Percentiles rank a stretch among this genome's conserved stretches.
Evolutionary conservation across 2,888 invertebrate genomes (phyloP).

Genomic region (Cheilosia soror): DNA sequence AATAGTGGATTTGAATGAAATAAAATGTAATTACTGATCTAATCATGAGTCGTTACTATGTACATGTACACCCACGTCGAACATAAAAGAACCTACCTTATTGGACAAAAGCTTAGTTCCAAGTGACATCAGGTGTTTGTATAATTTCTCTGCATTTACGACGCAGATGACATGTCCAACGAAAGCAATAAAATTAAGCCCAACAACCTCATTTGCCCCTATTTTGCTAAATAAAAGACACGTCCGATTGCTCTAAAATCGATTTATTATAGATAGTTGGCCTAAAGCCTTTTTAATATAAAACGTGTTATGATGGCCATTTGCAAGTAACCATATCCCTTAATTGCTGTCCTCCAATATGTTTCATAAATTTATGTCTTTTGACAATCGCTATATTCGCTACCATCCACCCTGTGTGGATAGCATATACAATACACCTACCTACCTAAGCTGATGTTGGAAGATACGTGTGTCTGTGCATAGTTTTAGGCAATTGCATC

Average conservation of each 20-base stretch:
- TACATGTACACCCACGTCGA: too few species aligned
- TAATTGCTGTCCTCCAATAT: constrained; percentile 44
- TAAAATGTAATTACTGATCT: too few species aligned
- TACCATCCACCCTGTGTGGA: constrained; percentile 58
- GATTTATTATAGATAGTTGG: constrained; percentile 1
- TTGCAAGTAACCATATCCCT: constrained; percentile 35
- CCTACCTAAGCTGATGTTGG: neutral
- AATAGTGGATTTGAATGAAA: too few species aligned
- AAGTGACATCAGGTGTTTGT: too few species aligned
- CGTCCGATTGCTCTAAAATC: constrained; percentile 19
- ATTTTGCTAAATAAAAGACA: neutral
- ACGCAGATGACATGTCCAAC: too few species aligned
- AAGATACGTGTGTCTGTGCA: neutral
- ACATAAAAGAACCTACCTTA: too few species aligned
- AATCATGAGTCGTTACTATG: too few species aligned
- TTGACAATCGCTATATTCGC: constrained; percentile 54
- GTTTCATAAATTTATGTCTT: constrained; percentile 54
- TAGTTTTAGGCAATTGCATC: constrained; percentile 64
- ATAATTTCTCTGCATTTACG: too few species aligned
- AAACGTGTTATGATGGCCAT: constrained; percentile 38
- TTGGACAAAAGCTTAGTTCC: too few species aligned
- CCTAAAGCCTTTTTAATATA: constrained; percentile 20
- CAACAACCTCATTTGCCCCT: neutral
- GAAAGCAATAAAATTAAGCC: too few species aligned
- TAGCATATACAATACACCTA: too few species aligned